phyloP scores from a whole-genome alignment of 2,113 vertebrate genomes.

The Hippocampus guttulatus region DNA sequence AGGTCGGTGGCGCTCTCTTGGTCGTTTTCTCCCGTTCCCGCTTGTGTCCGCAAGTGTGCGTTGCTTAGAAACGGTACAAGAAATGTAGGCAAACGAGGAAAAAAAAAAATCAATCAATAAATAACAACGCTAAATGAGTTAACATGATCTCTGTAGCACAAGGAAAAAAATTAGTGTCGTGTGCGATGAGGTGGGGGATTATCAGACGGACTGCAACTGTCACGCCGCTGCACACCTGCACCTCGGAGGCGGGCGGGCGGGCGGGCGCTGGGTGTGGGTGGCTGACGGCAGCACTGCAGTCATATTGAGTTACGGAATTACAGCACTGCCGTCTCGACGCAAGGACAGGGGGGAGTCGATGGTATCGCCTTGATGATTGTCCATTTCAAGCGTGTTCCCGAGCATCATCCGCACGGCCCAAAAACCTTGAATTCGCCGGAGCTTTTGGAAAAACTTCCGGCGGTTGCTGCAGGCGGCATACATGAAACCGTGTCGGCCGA shows the following conservation, averaged over 20 bases:
- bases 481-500: too few species aligned
- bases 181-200: neutral
- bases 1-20: conserved; percentile 75
- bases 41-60: neutral
- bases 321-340: conserved; percentile 15
- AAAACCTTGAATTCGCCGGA: too few species aligned
- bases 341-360: neutral
- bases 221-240: conserved; percentile 37
- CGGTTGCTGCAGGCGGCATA: too few species aligned
- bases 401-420: neutral
- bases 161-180: too few species aligned
- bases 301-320: conserved; percentile 32
- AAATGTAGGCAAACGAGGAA: too few species aligned
- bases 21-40: neutral
- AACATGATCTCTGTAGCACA: too few species aligned
- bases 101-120: too few species aligned
- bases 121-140: too few species aligned
- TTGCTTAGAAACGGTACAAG: too few species aligned
- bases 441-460: neutral
- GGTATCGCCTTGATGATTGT: neutral
- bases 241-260: neutral
- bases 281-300: conserved; percentile 32
- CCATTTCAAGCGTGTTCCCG: neutral
- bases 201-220: conserved; percentile 5
- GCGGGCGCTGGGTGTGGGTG: neutral